phyloP scores from a whole-genome alignment of 64 coral and sea anemone species.

The Montipora sp. region DNA sequence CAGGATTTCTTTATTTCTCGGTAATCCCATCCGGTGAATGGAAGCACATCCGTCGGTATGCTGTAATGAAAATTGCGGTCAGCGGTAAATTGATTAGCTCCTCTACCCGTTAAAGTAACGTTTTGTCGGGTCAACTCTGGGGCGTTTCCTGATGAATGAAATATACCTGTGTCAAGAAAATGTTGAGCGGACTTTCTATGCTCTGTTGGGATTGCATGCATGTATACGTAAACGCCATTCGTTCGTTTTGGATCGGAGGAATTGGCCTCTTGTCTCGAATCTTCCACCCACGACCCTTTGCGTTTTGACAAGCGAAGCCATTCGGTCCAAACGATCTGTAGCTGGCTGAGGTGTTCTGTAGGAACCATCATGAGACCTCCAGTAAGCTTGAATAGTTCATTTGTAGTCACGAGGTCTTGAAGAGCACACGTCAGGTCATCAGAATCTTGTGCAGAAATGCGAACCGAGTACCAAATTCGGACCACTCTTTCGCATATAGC shows the following conservation, averaged over 20 bases:
- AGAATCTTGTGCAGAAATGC: constrained; percentile 25
- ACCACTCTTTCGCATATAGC: neutral
- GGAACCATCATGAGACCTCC: constrained; percentile 12
- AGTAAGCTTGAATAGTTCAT: neutral
- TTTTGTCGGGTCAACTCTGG: neutral
- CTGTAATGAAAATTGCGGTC: constrained; percentile 4
- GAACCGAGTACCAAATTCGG: constrained; percentile 65
- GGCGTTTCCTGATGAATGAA: neutral
- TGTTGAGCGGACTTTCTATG: constrained; percentile 25
- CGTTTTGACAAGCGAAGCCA: constrained; percentile 19
- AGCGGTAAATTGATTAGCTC: neutral
- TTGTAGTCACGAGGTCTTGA: constrained; percentile 21
- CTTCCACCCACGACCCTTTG: neutral
- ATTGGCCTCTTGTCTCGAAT: neutral
- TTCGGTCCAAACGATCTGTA: constrained; percentile 38
- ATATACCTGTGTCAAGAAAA: constrained; percentile 22
- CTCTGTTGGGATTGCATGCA: constrained; percentile 20
- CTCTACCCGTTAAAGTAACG: constrained; percentile 33
- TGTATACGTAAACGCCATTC: neutral
- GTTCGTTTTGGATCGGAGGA: neutral
- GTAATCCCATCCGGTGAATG: constrained; percentile 62
- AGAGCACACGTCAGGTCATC: constrained; percentile 3
- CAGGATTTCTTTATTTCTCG: neutral
- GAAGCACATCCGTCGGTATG: constrained; percentile 35
- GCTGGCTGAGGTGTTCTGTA: neutral